phyloP scores from a whole-genome alignment of 2,888 invertebrate species.

The Drosophila fungiperda region DNA sequence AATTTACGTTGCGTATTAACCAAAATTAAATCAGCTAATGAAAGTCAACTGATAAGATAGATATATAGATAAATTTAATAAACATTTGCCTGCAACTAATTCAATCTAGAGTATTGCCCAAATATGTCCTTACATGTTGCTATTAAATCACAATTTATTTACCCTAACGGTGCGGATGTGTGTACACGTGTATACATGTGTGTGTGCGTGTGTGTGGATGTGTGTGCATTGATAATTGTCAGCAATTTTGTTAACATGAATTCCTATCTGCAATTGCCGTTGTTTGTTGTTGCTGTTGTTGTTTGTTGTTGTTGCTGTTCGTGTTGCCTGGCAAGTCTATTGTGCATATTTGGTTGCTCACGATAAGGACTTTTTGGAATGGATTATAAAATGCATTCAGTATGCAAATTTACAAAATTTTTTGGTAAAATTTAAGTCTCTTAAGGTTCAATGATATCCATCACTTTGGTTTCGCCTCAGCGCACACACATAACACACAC shows the following conservation, averaged over 20 bases:
- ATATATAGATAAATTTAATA: conserved; percentile 65
- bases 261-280: conserved; percentile 36
- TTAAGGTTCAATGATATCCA: conserved; percentile 13
- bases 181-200: background rate
- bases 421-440: conserved; percentile 26
- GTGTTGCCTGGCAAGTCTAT: conserved; percentile 13
- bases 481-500: conserved; percentile 22
- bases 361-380: conserved; percentile 38
- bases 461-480: background rate
- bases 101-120: conserved; percentile 50
- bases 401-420: conserved; percentile 38
- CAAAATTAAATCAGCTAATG: conserved; percentile 68
- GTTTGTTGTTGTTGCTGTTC: background rate
- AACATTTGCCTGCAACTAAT: conserved; percentile 59
- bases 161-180: conserved; percentile 6
- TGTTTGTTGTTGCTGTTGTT: background rate
- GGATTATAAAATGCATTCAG: conserved; percentile 42
- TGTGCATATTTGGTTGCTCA: conserved; percentile 10
- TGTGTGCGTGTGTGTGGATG: conserved; percentile 11
- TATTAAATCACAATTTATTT: conserved; percentile 65
- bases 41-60: conserved; percentile 59
- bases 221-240: conserved; percentile 68
- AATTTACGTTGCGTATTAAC: conserved; percentile 63
- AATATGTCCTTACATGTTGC: conserved; percentile 34
- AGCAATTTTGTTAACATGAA: conserved; percentile 66